Percentiles rank a stretch among this genome's conserved stretches.
phyloP scores from a whole-genome alignment of 2,113 vertebrate species.

The Prionailurus bengalensis region DNA sequence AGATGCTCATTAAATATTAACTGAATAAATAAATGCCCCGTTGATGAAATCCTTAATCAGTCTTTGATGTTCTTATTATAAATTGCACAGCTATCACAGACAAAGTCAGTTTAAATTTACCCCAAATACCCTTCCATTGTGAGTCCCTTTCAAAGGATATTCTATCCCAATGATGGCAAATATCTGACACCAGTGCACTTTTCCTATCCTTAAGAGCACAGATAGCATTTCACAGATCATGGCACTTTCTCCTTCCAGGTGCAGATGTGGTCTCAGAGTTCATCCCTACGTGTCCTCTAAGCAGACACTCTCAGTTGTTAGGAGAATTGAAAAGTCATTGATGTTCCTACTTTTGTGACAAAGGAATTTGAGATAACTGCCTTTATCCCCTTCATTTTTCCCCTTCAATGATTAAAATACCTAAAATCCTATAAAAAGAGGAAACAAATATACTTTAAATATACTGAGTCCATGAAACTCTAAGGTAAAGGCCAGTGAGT shows the following conservation, averaged over 20 bases:
- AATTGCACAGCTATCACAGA: neutral
- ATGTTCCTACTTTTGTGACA: neutral
- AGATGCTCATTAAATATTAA: neutral
- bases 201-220: neutral
- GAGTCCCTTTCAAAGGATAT: neutral
- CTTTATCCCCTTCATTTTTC: neutral
- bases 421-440: slow-evolving; percentile 16
- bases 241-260: neutral
- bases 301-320: neutral
- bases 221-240: neutral
- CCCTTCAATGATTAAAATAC: neutral
- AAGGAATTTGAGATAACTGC: neutral
- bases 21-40: neutral
- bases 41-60: neutral
- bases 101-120: neutral
- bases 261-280: neutral
- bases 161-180: neutral
- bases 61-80: neutral
- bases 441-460: slow-evolving; percentile 1
- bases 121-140: neutral
- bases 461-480: neutral
- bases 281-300: neutral
- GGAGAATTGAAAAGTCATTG: neutral
- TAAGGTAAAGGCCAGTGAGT: neutral
- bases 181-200: neutral